These are phyloP conservation scores for Nibea coibor DNA, from an alignment of 2,113 vertebrate species.

Conservation along the genomic window DNA sequence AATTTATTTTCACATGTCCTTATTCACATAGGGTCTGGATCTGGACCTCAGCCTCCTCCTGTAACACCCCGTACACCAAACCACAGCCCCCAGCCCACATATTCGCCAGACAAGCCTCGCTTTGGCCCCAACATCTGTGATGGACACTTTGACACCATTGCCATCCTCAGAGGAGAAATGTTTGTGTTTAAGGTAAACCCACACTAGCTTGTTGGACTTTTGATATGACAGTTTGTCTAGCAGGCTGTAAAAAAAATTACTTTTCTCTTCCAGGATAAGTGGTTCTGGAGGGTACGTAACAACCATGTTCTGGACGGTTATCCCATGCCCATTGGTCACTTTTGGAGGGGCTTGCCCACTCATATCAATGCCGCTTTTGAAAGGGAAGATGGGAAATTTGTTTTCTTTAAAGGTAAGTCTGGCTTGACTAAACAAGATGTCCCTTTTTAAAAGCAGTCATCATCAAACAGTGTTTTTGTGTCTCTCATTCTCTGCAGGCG, in stretches of 20 bases:
- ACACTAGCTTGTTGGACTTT: neutral
- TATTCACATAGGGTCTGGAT: constrained; percentile 72
- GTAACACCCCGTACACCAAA: constrained; percentile 74
- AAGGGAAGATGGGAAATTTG: constrained; percentile 92
- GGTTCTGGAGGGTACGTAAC: constrained; percentile 93
- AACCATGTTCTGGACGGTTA: constrained; percentile 91
- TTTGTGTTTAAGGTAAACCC: constrained; percentile 91
- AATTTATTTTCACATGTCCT: neutral
- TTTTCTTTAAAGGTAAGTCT: constrained; percentile 91
- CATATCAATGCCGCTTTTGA: constrained; percentile 90
- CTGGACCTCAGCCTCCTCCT: constrained; percentile 67
- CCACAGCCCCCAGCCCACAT: constrained; percentile 65
- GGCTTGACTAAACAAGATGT: neutral
- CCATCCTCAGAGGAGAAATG: constrained; percentile 91
- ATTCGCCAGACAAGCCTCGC: constrained; percentile 75
- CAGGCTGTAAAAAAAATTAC: neutral
- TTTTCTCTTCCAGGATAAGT: constrained; percentile 81
- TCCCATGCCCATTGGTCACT: constrained; percentile 93
- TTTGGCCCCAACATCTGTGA: constrained; percentile 90
- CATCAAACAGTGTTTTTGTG: neutral
- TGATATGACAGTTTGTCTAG: neutral
- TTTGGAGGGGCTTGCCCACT: constrained; percentile 90
- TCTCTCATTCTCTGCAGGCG: constrained; percentile 76
- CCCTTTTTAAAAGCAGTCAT: neutral
- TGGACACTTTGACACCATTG: constrained; percentile 92